Evolutionary conservation across 92 coral and sea anemone species (phyloP).

Genomic region (Desmophyllum pertusum): DNA sequence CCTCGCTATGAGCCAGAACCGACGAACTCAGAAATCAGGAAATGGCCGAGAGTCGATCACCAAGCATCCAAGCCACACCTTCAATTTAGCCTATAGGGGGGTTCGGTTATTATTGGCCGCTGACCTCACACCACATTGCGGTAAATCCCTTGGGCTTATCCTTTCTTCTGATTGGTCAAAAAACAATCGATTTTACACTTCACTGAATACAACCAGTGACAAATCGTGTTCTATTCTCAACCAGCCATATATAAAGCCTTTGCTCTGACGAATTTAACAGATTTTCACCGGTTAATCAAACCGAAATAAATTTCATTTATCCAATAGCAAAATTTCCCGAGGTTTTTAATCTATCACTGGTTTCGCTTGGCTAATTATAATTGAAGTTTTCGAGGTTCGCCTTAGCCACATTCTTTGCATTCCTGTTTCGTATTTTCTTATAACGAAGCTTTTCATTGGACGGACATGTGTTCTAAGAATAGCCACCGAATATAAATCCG

Average conservation of each 20-base stretch:
- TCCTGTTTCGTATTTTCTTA: conserved; percentile 15
- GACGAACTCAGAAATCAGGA: conserved; percentile 78
- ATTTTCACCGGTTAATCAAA: conserved; percentile 3
- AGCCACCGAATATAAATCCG: conserved; percentile 37
- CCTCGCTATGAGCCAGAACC: conserved; percentile 79
- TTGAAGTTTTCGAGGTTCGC: background rate
- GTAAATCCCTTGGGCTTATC: conserved; percentile 51
- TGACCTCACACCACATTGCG: conserved; percentile 71
- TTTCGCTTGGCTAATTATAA: background rate
- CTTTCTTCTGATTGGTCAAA: conserved; percentile 69
- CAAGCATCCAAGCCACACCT: conserved; percentile 92
- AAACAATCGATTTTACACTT: conserved; percentile 64
- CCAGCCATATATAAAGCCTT: conserved; percentile 24
- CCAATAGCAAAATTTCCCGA: background rate
- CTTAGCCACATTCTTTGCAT: conserved; percentile 34
- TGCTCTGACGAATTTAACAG: background rate
- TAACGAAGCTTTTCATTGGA: conserved; percentile 48
- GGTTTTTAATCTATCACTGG: background rate
- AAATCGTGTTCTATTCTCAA: conserved; percentile 58
- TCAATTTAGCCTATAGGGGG: conserved; percentile 98
- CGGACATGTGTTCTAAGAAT: conserved; percentile 21
- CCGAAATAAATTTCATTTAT: background rate
- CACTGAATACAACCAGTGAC: conserved; percentile 67
- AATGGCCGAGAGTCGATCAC: conserved; percentile 90
- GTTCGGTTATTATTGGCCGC: conserved; percentile 73